Base-by-base conservation (phyloP, 2,888 invertebrate species). In the Tachina lurida region DNA sequence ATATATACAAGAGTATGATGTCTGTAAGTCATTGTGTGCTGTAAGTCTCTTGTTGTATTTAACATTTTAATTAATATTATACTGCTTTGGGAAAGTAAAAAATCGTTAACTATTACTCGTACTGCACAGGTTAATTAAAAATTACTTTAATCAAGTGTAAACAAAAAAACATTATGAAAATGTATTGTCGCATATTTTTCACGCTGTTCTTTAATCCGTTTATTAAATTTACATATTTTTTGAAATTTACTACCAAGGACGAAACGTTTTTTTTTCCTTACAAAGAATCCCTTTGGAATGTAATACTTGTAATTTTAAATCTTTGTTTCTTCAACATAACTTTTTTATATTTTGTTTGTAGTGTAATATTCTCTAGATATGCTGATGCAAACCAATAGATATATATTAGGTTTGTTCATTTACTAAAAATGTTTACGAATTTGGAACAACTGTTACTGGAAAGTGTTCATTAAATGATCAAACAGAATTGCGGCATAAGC, bases 111-210 rank as follows among this genome's bases (percentile, higher is more conserved):
- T 63, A 52, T 56, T 47, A 67, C 31, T 31, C 31, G 31, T 31
- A 31, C 22, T 56, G 77, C 73, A 73, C 73, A 73, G 81, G 73
- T 81, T 81, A 84, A 84, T 81, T 80, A 81, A 84, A 77, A 84
- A 84, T 60, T 65, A 78, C 52, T 45, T 75, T 71, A 77, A 84
- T 80, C 56, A 65, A 74, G 43, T 73, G 31, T 65, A 17, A n/a
- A n/a, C 17, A 47, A 60, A 62, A 68, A 49, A 12, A 12, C 13
- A 56, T 13, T 3, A 12, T 19, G 52, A 17, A 19, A 60, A 60
- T 54, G 41, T 17, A 45, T 17, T 71, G 19, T 65, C 13, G 12
- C 58, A 73, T 12, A 56, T 54, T 56, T 65, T 65, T 47, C 56
- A 56, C 39, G 47, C 43, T 56, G 56, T 12, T 58, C 12, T 47